These are phyloP conservation scores for Caenorhabditis inopinata DNA, from an alignment of 1,140 invertebrate species.

Conservation along the genomic window DNA sequence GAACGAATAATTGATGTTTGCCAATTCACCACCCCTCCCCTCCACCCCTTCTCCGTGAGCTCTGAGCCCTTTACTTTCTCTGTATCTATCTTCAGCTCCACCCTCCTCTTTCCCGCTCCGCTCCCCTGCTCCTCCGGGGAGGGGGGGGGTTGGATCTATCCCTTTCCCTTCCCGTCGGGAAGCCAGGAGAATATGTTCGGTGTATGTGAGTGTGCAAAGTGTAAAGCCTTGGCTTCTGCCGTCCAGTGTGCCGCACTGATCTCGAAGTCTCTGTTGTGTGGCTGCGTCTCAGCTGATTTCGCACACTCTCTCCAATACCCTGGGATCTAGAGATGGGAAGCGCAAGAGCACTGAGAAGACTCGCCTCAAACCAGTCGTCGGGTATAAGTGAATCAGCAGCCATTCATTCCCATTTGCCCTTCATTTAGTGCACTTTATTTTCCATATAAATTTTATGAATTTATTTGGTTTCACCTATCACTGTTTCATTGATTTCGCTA, in stretches of 20 bases:
- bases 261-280: neutral
- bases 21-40: neutral
- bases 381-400: too few relatives aligned
- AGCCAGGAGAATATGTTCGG: neutral
- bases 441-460: too few relatives aligned
- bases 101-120: neutral
- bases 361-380: neutral
- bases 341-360: too few relatives aligned
- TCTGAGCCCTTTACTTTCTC: neutral
- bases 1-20: neutral
- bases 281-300: constrained; percentile 11
- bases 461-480: too few relatives aligned
- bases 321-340: too few relatives aligned
- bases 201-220: constrained; percentile 20
- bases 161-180: constrained; percentile 16
- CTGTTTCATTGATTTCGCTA: too few relatives aligned
- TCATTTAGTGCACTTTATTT: too few relatives aligned
- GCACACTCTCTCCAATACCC: neutral
- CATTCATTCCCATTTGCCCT: too few relatives aligned
- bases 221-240: neutral
- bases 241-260: neutral
- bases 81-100: neutral
- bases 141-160: constrained; percentile 25
- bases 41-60: too few relatives aligned
- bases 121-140: neutral